Base-by-base conservation (phyloP, 2,113 vertebrate genomes). In the Trogon melanurus region DNA sequence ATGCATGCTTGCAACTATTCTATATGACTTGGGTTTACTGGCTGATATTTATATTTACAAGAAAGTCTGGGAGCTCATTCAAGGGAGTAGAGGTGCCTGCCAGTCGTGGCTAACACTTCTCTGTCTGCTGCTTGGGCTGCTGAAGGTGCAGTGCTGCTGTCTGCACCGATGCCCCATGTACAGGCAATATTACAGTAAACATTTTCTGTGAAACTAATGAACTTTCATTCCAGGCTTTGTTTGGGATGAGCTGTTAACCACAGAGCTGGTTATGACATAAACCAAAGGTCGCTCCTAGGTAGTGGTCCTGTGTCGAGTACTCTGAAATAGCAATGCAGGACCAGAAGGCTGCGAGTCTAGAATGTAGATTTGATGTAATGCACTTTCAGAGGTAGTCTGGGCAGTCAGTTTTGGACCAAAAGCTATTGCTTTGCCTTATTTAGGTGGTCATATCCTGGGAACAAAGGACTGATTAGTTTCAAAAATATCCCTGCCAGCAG, bases 81-180 rank as follows among this genome's bases (percentile, higher is more conserved):
- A 27, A n/a, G 26, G 26, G 8, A 51, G 36, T 5, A 11, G 16
- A 51, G 34, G 47, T 1, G 1, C 32, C 22, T n/a, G 47, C 67
- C 60, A 41, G 51, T 53, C 4, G 0, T 0, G 1, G 66, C 23
- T n/a, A 5, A 15, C 7, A 4, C 38, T 60, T 57, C 58, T 66
- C 45, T 32, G 4, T n/a, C 41, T 51, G 51, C 58, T 36, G 6
- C 65, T 57, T 25, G 32, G 27, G 22, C 36, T 44, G 32, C 30
- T 45, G 73, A 72, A 72, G 51, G 15, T 29, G 30, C 51, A 44
- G 21, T 7, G 57, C 50, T 45, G 56, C 30, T 51, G 25, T 75
- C 56, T 64, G 44, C 32, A 9, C 0, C 2, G 19, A 6, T 45
- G 32, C 13, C 50, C 22, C 25, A 2, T 10, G 20, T 15, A 13